Base-by-base conservation (phyloP, 2,113 vertebrate species). In the Corythornis vintsioides region DNA sequence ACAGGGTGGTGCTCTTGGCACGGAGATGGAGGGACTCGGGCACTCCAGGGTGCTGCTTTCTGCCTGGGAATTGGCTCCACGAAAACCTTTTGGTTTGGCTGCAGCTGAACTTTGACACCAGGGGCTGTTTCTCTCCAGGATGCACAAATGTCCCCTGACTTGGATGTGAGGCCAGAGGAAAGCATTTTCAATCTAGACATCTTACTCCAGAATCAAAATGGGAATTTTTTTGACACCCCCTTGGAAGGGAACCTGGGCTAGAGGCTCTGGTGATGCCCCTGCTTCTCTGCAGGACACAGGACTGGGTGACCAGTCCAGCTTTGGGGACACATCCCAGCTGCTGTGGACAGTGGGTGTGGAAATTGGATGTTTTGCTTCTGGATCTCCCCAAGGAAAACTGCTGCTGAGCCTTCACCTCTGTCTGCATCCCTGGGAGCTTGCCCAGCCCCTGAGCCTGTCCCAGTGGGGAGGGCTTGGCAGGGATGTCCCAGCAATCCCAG, bases 1-100 rank as follows among this genome's bases (percentile, higher is more conserved):
- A 91, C 87, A 8, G 28, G 95, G 76, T 89, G 96, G 96, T 83
- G 94, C 92, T 95, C 92, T 96, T 57, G 60, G 92, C 69, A 40
- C 24, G 81, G 80, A 24, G 85, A 95, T 86, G 18, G 4, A 14
- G 10, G 7, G 2, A 12, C 14, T 6, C 7, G 11, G 47, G 11
- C 0, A 0, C 29, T 45, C 60, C 75, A 16, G 29, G 13, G 17
- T 24, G 35, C 56, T 69, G 21, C 17, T 24, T 7, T n/a, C 22
- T 11, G 0, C 47, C 2, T 0, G 3, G 53, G 28, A 24, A 9
- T 13, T 12, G 4, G 47, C 60, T 71, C 13, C 5, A 0, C 2
- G 2, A 0, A 6, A 25, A 18, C 24, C 7, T 50, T 57, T 70
- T 22, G 66, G 4, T 20, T 43, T 40, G 71, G 50, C 52, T 70